A percentile compares a stretch with the other conserved stretches of the same genome.
Conservation (phyloP, 1,140 invertebrate genomes). For the Oscheius sp. region DNA sequence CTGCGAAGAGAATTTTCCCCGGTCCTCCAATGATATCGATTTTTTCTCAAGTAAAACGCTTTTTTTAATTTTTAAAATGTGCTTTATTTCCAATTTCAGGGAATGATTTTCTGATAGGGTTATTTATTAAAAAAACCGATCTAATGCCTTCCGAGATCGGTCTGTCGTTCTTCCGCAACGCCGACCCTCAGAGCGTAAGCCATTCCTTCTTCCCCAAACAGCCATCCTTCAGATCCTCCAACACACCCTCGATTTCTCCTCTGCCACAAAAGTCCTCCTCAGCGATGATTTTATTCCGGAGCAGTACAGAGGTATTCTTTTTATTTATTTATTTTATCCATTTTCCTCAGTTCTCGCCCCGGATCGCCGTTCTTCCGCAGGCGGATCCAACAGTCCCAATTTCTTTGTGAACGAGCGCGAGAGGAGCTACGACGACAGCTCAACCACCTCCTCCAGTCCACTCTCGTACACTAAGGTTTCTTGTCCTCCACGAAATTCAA, state of each 20-base stretch:
- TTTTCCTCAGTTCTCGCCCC: background rate
- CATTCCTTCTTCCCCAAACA: background rate
- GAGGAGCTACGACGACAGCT: background rate
- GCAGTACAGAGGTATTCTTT: background rate
- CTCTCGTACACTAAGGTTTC: conserved; percentile 1
- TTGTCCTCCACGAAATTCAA: too few relatives aligned
- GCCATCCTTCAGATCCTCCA: background rate
- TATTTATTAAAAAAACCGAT: too few relatives aligned
- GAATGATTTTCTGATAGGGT: too few relatives aligned
- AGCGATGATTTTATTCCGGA: background rate
- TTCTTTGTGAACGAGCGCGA: background rate
- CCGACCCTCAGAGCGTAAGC: background rate
- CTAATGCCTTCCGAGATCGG: conserved; percentile 2
- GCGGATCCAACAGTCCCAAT: background rate
- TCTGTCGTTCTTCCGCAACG: background rate
- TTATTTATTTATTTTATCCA: background rate
- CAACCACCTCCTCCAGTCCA: background rate
- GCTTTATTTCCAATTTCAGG: background rate
- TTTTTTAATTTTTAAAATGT: background rate
- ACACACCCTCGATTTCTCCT: background rate
- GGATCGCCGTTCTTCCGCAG: too few relatives aligned
- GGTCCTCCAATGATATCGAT: too few relatives aligned
- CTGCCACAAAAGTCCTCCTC: background rate
- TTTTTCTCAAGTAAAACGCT: too few relatives aligned
- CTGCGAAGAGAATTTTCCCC: too few relatives aligned